phyloP scores from a whole-genome alignment of 2,797 vertebrate genomes.

The Rhabdomys pumilio region DNA sequence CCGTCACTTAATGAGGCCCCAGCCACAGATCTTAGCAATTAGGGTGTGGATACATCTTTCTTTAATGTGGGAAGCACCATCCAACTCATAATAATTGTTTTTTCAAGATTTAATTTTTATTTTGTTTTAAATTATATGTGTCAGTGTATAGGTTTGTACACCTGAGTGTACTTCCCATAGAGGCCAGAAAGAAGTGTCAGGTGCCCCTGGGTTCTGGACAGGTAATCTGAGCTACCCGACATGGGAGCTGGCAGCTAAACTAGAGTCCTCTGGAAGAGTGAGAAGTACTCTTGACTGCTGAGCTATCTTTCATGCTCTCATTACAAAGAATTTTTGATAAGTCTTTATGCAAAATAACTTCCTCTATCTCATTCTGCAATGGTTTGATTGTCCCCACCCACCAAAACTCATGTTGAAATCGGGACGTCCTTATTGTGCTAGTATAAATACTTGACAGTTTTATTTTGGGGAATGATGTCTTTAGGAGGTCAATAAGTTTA shows the following conservation, averaged over 20 bases:
- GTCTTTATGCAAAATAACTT: neutral
- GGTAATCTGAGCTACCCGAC: neutral
- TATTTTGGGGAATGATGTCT: neutral
- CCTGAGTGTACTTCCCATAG: neutral
- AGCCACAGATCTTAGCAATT: neutral
- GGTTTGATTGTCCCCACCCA: neutral
- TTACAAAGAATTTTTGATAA: neutral
- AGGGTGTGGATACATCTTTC: neutral
- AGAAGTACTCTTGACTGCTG: no score
- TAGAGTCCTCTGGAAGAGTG: neutral
- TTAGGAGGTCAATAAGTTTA: neutral
- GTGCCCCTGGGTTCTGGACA: neutral
- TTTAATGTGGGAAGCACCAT: neutral
- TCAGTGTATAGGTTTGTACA: neutral
- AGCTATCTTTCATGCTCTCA: neutral
- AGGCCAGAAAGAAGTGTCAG: neutral
- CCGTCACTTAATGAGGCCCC: neutral
- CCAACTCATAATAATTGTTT: neutral
- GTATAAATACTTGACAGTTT: neutral
- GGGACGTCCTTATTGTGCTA: neutral
- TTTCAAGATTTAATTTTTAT: neutral
- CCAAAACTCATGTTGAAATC: neutral
- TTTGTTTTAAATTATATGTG: neutral
- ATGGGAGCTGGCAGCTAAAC: neutral
- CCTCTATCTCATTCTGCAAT: neutral